Percentiles rank a stretch among this genome's conserved stretches.
phyloP scores from a whole-genome alignment of 2,113 vertebrate species.

The Calonectris borealis region DNA sequence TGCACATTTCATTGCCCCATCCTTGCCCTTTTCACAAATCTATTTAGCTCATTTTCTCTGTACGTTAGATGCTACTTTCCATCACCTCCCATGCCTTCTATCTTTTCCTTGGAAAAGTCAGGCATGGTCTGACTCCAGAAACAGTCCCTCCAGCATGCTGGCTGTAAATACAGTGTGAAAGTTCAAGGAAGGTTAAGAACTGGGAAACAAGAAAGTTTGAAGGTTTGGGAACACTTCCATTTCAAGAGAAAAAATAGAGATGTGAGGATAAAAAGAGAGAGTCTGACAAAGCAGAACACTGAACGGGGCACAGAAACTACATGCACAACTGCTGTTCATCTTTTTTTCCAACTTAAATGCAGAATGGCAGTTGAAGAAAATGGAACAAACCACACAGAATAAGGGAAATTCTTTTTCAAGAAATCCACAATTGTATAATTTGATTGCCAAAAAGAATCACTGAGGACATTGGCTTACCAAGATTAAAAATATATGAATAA shows the following conservation, averaged over 20 bases:
- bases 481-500: slow-evolving; percentile 39
- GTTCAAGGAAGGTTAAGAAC: neutral
- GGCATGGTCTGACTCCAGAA: neutral
- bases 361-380: neutral
- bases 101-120: neutral
- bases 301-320: neutral
- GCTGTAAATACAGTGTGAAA: neutral
- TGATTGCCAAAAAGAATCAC: slow-evolving; percentile 48
- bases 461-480: slow-evolving; percentile 14
- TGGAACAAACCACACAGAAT: slow-evolving; percentile 5
- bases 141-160: no score
- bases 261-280: neutral
- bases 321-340: neutral
- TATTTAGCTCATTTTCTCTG: neutral
- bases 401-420: slow-evolving; percentile 19
- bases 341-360: neutral
- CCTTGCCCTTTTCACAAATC: neutral
- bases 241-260: neutral
- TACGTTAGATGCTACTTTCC: neutral
- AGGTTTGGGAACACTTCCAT: neutral
- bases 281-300: neutral
- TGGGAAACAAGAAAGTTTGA: neutral
- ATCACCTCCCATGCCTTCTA: neutral
- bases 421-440: slow-evolving; percentile 53
- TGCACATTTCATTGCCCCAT: neutral